These are phyloP conservation scores for Aix galericulata DNA, from an alignment of 2,113 vertebrate genomes.

Conservation along the genomic window DNA sequence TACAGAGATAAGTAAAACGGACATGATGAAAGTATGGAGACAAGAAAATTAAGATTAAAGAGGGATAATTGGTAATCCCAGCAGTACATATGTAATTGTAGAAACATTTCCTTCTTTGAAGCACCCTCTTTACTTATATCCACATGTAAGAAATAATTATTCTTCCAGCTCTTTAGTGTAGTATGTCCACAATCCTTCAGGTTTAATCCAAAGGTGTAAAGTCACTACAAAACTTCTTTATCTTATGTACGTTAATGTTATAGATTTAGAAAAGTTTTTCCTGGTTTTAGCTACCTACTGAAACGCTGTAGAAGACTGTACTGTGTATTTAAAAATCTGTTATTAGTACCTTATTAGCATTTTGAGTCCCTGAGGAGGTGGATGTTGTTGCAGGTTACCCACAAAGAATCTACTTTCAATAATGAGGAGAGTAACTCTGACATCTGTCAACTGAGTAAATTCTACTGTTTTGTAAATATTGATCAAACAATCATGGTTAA, in stretches of 20 bases:
- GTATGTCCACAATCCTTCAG: background rate
- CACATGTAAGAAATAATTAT: background rate
- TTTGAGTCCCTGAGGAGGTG: background rate
- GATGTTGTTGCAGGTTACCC: constrained; percentile 15
- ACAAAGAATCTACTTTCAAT: constrained; percentile 20
- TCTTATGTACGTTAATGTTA: background rate
- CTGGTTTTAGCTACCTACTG: background rate
- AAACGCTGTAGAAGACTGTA: background rate
- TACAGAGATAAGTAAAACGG: background rate
- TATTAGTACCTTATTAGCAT: constrained; percentile 25
- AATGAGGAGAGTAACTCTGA: constrained; percentile 36
- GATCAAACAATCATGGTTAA: constrained; percentile 73
- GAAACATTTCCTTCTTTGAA: background rate
- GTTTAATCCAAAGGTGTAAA: background rate
- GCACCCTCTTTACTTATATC: background rate
- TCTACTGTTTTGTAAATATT: constrained; percentile 69
- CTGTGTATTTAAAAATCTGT: background rate
- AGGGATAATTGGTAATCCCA: background rate
- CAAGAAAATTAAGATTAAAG: background rate
- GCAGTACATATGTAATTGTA: accelerated
- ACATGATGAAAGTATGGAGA: background rate
- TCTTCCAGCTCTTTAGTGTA: background rate
- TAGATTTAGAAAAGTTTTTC: background rate
- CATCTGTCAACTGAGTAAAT: constrained; percentile 65
- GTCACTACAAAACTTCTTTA: background rate